phyloP scores from a whole-genome alignment of 2,113 vertebrate genomes.

The Ochotona princeps region DNA sequence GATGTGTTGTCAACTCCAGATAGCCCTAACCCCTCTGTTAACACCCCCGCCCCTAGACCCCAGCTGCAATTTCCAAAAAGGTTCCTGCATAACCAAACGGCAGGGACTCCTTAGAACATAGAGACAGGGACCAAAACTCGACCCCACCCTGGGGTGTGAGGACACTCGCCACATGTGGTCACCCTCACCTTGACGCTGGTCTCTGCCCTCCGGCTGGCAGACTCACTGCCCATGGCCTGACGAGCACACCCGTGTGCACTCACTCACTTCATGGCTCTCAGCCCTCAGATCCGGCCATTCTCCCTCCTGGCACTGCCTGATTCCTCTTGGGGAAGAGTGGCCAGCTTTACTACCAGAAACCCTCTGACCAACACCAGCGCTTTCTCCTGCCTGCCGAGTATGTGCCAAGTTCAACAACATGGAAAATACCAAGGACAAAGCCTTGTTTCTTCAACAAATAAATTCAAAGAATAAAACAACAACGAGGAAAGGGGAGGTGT shows the following conservation, averaged over 20 bases:
- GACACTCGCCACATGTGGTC: too few species aligned
- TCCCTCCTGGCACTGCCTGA: neutral
- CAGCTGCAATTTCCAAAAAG: neutral
- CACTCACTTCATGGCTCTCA: neutral
- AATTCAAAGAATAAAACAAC: neutral
- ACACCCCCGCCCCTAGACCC: neutral
- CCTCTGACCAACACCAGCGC: neutral
- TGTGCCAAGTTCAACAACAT: neutral
- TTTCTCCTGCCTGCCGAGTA: neutral
- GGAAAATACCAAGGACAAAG: neutral
- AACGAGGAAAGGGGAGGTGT: neutral
- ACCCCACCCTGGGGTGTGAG: neutral
- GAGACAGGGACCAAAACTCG: neutral
- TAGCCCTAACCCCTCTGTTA: constrained; percentile 15
- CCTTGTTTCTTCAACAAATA: constrained; percentile 23
- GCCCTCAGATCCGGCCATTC: neutral
- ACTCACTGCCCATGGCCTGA: neutral
- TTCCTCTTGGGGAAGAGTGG: neutral
- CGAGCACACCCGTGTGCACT: neutral
- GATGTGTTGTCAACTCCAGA: neutral
- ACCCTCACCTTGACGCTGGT: too few species aligned
- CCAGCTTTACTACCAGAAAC: neutral
- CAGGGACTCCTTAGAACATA: neutral
- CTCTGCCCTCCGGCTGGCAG: neutral
- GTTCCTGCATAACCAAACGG: neutral